A percentile compares a stretch with the other conserved stretches of the same genome.
These are phyloP conservation scores for Sitobion miscanthi DNA, from an alignment of 1,140 invertebrate genomes.

Conservation along the genomic window DNA sequence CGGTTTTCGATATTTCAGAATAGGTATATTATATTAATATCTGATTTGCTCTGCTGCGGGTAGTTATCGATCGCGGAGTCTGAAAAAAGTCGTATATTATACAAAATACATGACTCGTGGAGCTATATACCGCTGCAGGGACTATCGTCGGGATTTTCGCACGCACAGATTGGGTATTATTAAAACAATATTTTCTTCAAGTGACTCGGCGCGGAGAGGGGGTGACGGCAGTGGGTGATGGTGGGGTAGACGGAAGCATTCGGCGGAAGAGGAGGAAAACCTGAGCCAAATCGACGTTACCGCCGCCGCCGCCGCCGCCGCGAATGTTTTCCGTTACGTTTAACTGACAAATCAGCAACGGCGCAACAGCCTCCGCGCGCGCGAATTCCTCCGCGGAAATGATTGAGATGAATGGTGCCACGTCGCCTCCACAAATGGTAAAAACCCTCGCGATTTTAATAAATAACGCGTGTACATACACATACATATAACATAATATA, in stretches of 20 bases:
- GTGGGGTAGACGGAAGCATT: not conserved
- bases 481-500: not conserved
- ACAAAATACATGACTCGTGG: not conserved
- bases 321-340: slow-evolving; percentile 51
- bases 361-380: slow-evolving; percentile 3
- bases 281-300: slow-evolving; percentile 13
- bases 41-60: not conserved
- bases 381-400: slow-evolving; percentile 48
- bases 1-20: not conserved
- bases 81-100: not conserved
- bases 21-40: not conserved
- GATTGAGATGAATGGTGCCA: slow-evolving; percentile 56
- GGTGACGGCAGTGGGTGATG: not conserved
- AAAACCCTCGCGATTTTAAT: slow-evolving; percentile 51
- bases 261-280: not conserved
- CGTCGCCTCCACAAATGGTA: slow-evolving; percentile 45
- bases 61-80: not conserved
- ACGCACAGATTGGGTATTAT: slow-evolving; percentile 15
- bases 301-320: not conserved
- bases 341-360: slow-evolving; percentile 51
- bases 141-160: not conserved
- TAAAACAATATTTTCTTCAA: slow-evolving; percentile 49
- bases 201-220: not conserved
- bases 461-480: not conserved
- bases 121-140: not conserved